Base-by-base conservation (phyloP, 64 coral and sea anemone genomes). In the Montipora capricornis region DNA sequence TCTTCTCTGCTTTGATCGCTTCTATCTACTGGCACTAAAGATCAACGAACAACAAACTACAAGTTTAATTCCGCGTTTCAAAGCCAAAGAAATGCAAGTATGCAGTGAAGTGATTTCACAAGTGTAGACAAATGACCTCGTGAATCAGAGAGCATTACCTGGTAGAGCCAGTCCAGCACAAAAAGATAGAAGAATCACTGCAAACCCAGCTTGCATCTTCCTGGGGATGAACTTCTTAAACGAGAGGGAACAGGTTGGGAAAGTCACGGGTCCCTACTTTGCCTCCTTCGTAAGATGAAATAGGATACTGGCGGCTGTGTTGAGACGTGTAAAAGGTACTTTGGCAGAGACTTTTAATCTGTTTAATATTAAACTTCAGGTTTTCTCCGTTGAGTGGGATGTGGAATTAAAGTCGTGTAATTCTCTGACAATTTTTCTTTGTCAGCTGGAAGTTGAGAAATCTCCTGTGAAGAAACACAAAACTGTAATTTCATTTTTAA, bases 21-120 rank as follows among this genome's bases (percentile, higher is more conserved):
- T 71, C 47, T 86, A n/a, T 86, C 82, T 8, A 86, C 17, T 49
- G 82, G 82, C 44, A 86, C 82, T 86, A 22, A 50, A 71, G 29
- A 37, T 37, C 29, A 37, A 37, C 29, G 29, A 37, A 37, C 29
- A 37, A 37, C 29, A 37, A 37, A 37, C 29, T 37, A 37, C 29
- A 37, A 37, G 29, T 37, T 37, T 37, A 37, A 37, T 37, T 37
- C 29, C 29, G 29, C 29, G 1, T 37, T 37, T 37, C 29, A 37
- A 55, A 10, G 52, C 52, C 52, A 55, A 55, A 55, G 52, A 55
- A 5, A 0, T 44, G 12, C 53, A 58, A 15, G 55, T 17, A 71
- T 37, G 29, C 17, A 6, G 0, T 16, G 3, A 64, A 11, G 60
- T 64, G 60, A 0, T 64, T 12, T 16, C 8, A 12, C 14, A 64